Evolutionary conservation across 2,888 invertebrate genomes (phyloP).

Genomic region (Cephus pulcher): DNA sequence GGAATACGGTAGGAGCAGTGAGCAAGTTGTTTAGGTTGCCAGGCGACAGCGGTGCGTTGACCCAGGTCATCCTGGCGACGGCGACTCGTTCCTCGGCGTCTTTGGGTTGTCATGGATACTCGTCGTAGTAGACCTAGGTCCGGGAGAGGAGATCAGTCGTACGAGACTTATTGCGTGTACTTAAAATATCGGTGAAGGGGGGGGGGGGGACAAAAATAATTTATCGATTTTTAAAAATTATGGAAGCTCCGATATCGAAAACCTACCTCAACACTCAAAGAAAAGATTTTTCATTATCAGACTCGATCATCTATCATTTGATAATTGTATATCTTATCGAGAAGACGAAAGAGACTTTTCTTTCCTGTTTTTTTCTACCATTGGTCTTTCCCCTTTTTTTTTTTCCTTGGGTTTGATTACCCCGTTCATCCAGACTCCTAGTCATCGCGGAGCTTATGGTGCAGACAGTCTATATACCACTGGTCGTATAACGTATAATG

Average conservation of each 20-base stretch:
- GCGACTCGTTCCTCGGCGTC: conserved; percentile 28
- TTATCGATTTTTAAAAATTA: not conserved
- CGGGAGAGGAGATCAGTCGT: not conserved
- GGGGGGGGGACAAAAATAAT: not conserved
- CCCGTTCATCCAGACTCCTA: not conserved
- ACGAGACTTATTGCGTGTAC: not conserved
- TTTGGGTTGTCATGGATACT: conserved; percentile 45
- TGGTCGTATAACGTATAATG: conserved; percentile 35
- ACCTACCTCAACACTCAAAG: not conserved
- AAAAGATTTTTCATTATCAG: not conserved
- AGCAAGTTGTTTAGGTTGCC: conserved; percentile 54
- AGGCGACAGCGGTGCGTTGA: conserved; percentile 55
- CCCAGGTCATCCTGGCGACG: conserved; percentile 44
- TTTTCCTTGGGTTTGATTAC: not conserved
- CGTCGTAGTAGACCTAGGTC: conserved; percentile 16
- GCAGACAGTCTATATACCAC: conserved; percentile 41
- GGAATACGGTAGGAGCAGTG: conserved; percentile 8
- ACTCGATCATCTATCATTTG: not conserved
- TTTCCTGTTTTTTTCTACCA: not conserved
- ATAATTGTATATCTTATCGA: not conserved
- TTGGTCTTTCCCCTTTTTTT: not conserved
- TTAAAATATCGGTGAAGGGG: not conserved
- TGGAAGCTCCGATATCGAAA: not conserved
- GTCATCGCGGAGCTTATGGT: not conserved
- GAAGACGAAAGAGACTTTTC: not conserved